A percentile compares a stretch with the other conserved stretches of the same genome.
Evolutionary conservation across 2,113 vertebrate genomes (phyloP).

Genomic region (Oenanthe melanoleuca): DNA sequence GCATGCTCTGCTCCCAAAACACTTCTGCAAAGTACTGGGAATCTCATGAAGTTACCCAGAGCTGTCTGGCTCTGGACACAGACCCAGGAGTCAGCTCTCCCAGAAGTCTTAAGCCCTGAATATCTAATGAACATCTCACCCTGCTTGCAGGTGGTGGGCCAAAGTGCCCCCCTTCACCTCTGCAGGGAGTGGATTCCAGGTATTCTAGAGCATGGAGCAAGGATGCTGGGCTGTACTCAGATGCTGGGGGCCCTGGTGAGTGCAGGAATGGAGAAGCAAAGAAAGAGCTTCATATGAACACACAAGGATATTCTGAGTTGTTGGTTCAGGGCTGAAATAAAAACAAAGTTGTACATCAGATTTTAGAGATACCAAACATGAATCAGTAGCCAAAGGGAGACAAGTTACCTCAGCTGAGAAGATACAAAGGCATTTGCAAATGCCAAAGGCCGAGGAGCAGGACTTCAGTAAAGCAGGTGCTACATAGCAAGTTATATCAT

Average conservation of each 20-base stretch:
- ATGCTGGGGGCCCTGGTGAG: neutral
- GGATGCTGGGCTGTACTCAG: neutral
- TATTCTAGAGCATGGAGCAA: neutral
- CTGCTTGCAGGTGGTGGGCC: no score
- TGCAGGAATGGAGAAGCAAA: neutral
- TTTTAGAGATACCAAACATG: neutral
- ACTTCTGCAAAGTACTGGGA: neutral
- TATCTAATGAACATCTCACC: neutral
- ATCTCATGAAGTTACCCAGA: neutral
- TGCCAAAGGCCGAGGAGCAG: constrained; percentile 21
- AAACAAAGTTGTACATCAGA: neutral
- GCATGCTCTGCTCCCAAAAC: neutral
- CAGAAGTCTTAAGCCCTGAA: neutral
- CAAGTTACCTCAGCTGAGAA: neutral
- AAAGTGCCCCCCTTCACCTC: neutral
- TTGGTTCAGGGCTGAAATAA: neutral
- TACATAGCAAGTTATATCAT: neutral
- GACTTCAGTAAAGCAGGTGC: neutral
- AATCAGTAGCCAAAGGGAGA: constrained; percentile 9
- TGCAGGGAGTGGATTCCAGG: neutral
- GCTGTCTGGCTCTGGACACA: neutral
- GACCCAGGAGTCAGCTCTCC: neutral
- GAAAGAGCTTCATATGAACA: neutral
- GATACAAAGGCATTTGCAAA: constrained; percentile 26
- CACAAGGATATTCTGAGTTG: neutral